Base-by-base conservation (phyloP, 2,797 vertebrate species). In the Melanotaenia trifasciata region DNA sequence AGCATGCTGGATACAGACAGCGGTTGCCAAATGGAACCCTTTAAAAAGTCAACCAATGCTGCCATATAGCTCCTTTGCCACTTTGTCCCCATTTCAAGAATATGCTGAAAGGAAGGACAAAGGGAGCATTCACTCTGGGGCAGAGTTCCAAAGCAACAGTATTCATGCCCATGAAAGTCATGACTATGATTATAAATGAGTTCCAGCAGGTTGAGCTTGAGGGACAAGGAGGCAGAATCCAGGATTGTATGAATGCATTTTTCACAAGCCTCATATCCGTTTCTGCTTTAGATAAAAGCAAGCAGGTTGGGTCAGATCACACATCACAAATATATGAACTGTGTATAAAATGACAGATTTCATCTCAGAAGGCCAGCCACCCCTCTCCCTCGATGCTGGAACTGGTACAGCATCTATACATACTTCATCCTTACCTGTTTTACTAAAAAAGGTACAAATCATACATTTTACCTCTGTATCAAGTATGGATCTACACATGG, bases 181-280 rank as follows among this genome's bases (percentile, higher is more conserved):
- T 76, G 81, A 65, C 66, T 83, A 72, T 78, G 83, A 92, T 91
- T 90, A 85, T 58, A 85, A 91, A 88, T 84, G 73, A 85, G 71
- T 69, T 85, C 69, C 83, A 76, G 74, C 61, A 58, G 70, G 77
- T 33, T 57, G 62, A 71, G 76, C 78, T 26, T 18, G 63, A 53
- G 88, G 81, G 74, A 76, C 59, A 70, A 68, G 35, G 66, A 77
- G 86, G 62, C 83, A 77, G 81, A 81, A 68, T 78, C 78, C 79
- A 78, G 76, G 26, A 72, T 30, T 77, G 78, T 72, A 77, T 79
- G 64, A 66, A 75, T 79, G 81, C 74, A 65, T 87, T 84, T 81
- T 60, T 58, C 78, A 82, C 87, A 86, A 88, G 80, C 81, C 76
- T 69, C n/a, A 67, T 64, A 73, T 82, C 33, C 47, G 72, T 76